A percentile compares a stretch with the other conserved stretches of the same genome.
Conservation (phyloP, 2,888 invertebrate species). For the Priocnemis perturbator region DNA sequence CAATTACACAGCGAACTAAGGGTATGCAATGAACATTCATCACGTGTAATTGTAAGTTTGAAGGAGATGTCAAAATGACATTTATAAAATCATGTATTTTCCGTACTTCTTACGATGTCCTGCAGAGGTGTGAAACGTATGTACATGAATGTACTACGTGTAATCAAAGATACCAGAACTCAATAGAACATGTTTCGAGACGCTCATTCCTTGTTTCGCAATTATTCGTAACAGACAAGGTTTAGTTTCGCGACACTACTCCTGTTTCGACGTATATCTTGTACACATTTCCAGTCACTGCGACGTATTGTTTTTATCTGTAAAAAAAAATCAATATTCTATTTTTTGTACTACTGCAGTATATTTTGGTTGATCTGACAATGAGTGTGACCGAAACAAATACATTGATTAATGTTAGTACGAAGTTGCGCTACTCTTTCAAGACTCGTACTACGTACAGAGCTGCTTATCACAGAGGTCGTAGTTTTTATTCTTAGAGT, state of each 20-base stretch:
- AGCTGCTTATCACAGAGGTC: constrained; percentile 24
- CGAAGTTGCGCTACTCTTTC: background rate
- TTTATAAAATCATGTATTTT: constrained; percentile 9
- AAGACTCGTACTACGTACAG: constrained; percentile 19
- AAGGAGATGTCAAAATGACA: background rate
- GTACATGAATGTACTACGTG: constrained; percentile 5
- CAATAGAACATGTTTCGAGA: no score
- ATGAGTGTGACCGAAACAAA: no score
- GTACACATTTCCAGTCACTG: no score
- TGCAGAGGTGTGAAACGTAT: background rate
- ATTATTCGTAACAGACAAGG: no score
- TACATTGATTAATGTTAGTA: no score
- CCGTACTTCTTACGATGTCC: background rate
- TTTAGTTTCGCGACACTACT: no score
- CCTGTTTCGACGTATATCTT: no score
- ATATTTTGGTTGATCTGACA: no score
- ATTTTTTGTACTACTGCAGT: no score
- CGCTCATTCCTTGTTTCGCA: no score
- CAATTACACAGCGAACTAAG: constrained; percentile 69
- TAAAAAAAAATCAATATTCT: no score
- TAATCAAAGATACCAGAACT: background rate
- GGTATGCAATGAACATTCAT: constrained; percentile 17
- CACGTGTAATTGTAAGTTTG: constrained; percentile 5
- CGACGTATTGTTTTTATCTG: no score
- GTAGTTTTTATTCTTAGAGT: constrained; percentile 42